Conservation (phyloP, 2,113 vertebrate species). For the Apistogramma diplotaenia region DNA sequence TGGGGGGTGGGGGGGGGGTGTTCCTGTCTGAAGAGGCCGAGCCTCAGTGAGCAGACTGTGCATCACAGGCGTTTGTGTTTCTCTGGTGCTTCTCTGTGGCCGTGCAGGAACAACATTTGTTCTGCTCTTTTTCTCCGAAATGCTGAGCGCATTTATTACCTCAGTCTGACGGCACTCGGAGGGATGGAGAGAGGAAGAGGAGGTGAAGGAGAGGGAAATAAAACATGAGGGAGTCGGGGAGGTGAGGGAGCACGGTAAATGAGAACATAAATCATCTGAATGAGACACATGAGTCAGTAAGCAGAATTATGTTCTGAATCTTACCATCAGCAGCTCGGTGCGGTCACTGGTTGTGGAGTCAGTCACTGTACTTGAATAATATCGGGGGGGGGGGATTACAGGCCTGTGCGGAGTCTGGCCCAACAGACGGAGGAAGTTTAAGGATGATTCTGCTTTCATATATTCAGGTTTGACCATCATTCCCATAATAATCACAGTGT, state of each 20-base stretch:
- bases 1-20: background rate
- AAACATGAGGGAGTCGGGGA: background rate
- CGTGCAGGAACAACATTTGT: slow-evolving; percentile 15
- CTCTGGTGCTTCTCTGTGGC: background rate
- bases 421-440: background rate
- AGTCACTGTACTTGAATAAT: background rate
- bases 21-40: slow-evolving; percentile 21
- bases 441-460: background rate
- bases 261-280: slow-evolving; percentile 64
- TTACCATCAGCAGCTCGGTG: slow-evolving; percentile 43
- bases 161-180: background rate
- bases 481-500: background rate
- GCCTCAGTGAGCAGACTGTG: slow-evolving; percentile 11
- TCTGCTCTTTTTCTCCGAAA: slow-evolving; percentile 11
- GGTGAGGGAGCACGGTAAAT: slow-evolving; percentile 20
- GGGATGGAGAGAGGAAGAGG: background rate
- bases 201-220: background rate
- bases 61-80: slow-evolving; percentile 54
- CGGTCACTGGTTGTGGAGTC: background rate
- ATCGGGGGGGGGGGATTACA: background rate
- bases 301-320: slow-evolving; percentile 46
- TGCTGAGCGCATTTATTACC: background rate
- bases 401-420: no score
- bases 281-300: slow-evolving; percentile 53
- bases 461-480: background rate